Percentiles rank a stretch among this genome's conserved stretches.
Evolutionary conservation across 2,797 vertebrate genomes (phyloP).

Genomic region (Phataginus tricuspis): DNA sequence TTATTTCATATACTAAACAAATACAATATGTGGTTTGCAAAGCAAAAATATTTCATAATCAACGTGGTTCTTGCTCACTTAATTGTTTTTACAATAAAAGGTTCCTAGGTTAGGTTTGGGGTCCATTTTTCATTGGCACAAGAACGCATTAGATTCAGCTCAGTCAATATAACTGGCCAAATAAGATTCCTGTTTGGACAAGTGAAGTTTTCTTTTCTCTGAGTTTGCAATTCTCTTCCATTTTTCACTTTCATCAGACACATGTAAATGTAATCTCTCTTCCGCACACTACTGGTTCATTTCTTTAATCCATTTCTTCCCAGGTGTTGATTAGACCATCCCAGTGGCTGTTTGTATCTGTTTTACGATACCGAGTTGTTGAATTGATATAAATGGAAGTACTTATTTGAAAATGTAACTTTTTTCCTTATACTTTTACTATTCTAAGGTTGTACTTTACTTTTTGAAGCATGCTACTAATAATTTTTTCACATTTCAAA

Average conservation of each 20-base stretch:
- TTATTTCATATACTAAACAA: conserved; percentile 77
- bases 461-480: conserved; percentile 20
- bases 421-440: not conserved
- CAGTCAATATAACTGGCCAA: not conserved
- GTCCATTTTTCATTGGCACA: conserved; percentile 57
- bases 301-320: not conserved
- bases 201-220: conserved; percentile 37
- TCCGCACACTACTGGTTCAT: not conserved
- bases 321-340: conserved; percentile 45
- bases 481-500: conserved; percentile 46
- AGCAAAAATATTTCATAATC: conserved; percentile 79
- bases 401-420: conserved; percentile 46
- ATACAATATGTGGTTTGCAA: conserved; percentile 73
- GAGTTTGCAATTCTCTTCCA: conserved; percentile 19
- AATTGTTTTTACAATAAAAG: conserved; percentile 75
- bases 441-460: not conserved
- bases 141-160: conserved; percentile 20
- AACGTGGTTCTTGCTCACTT: conserved; percentile 75
- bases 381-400: conserved; percentile 1
- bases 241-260: not conserved
- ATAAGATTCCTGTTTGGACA: conserved; percentile 67
- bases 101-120: conserved; percentile 48
- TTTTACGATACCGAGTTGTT: not conserved
- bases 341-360: not conserved
- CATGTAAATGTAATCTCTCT: conserved; percentile 28